These are phyloP conservation scores for Hemithea aestivaria DNA, from an alignment of 2,888 invertebrate genomes.

Conservation along the genomic window DNA sequence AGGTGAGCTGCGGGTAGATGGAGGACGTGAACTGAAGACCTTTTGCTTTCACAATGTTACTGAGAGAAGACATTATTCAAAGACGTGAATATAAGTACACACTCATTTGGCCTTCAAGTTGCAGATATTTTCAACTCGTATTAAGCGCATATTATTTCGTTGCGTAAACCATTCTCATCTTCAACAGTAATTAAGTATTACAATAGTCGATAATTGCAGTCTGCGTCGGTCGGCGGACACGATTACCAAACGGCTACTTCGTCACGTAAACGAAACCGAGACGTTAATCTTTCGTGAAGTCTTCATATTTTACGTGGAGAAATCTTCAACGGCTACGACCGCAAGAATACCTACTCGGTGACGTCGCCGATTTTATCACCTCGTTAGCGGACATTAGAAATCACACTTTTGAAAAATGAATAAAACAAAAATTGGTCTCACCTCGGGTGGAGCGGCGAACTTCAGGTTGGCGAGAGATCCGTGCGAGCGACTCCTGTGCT, in stretches of 20 bases:
- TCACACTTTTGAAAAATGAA: no score
- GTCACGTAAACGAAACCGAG: conserved; percentile 30
- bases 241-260: conserved; percentile 27
- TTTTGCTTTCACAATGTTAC: conserved; percentile 12
- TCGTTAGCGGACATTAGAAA: no score
- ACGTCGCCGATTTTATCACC: background rate
- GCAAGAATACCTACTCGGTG: conserved; percentile 1
- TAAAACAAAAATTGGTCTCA: conserved; percentile 43
- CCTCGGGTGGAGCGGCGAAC: conserved; percentile 87
- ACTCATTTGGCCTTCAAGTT: no score
- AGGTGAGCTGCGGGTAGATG: conserved; percentile 10
- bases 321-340: conserved; percentile 21
- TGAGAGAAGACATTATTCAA: background rate
- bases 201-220: conserved; percentile 27
- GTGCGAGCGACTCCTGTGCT: conserved; percentile 94
- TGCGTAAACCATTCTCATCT: conserved; percentile 29
- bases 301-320: conserved; percentile 21
- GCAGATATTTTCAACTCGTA: no score
- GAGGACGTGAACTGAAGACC: conserved; percentile 14
- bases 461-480: conserved; percentile 94
- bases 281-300: conserved; percentile 9
- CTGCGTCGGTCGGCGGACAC: conserved; percentile 21
- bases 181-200: conserved; percentile 23
- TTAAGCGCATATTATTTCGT: conserved; percentile 14
- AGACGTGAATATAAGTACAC: no score